Evolutionary conservation across 2,113 vertebrate genomes (phyloP).

Genomic region (Tachysurus vachellii): DNA sequence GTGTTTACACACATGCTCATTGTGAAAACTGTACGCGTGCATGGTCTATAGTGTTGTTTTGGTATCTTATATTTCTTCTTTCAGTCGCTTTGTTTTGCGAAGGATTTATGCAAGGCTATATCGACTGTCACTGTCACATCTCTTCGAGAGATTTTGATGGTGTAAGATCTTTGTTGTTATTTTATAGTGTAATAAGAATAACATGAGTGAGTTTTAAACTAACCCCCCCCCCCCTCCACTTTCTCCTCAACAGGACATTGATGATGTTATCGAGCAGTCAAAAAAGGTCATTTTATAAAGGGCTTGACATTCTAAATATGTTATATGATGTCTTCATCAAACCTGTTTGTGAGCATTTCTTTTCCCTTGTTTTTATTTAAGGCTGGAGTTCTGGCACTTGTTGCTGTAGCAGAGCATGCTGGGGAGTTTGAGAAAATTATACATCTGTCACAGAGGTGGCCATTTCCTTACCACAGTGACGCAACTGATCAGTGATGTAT

Average conservation of each 20-base stretch:
- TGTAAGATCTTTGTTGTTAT: constrained; percentile 47
- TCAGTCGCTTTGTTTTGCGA: background rate
- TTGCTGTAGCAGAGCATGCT: constrained; percentile 87
- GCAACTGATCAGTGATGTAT: background rate
- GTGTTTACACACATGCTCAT: background rate
- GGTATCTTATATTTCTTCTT: constrained; percentile 26
- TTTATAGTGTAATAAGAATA: background rate
- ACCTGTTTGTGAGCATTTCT: background rate
- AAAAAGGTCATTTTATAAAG: constrained; percentile 70
- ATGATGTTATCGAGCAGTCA: constrained; percentile 79
- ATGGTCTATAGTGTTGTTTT: background rate
- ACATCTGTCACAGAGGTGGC: constrained; percentile 82
- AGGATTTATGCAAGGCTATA: constrained; percentile 64
- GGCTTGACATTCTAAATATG: background rate
- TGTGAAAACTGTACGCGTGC: background rate
- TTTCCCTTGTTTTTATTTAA: constrained; percentile 58
- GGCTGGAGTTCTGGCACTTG: constrained; percentile 80
- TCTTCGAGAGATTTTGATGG: constrained; percentile 72
- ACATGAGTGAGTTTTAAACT: background rate
- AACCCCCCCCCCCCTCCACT: constrained; percentile 16
- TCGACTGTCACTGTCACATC: constrained; percentile 78
- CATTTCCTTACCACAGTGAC: background rate
- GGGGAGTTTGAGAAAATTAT: constrained; percentile 91
- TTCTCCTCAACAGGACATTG: constrained; percentile 77
- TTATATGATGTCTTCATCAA: background rate